Base-by-base conservation (phyloP, 2,113 vertebrate genomes). In the Ceratotherium simum region DNA sequence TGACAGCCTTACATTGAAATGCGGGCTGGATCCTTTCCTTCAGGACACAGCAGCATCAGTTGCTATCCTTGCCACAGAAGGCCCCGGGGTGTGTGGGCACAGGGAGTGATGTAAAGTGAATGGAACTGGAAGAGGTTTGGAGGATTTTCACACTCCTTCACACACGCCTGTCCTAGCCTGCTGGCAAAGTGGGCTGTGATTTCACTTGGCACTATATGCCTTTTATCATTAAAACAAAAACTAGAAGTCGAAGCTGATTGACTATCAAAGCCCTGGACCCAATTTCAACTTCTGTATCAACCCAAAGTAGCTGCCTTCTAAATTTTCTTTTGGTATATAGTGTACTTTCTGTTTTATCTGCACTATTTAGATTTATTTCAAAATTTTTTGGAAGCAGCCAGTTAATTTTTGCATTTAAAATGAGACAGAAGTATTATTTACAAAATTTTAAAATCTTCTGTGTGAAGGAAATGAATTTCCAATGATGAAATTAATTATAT, bases 371-470 rank as follows among this genome's bases (percentile, higher is more conserved):
- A 87, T 91, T 82, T 51, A 36, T 80, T 91, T 84, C 23, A 23
- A 4, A 54, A 0, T 64, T 75, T 39, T 29, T 39, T 25, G 33
- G 33, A 69, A 91, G 36, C 31, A 93, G 48, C 58, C 39, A 33
- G 18, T 42, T 96, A 62, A 36, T 82, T 97, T 95, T 78, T 82
- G 18, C 33, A 23, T 65, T 70, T 91, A 58, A 84, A 93, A 65
- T 56, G n/a, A 70, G 54, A 67, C 14, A 65, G 21, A 95, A 54
- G 18, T n/a, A 10, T 39, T 79, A 64, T 42, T 91, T 96, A 73
- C 3, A 51, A 76, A 78, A 64, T 83, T 56, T 58, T 33, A 12
- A 84, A 87, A 13, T 75, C 65, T 76, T 58, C 18, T 91, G 0
- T 36, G 33, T 76, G 62, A 65, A 91, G 90, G 16, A 80, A 96